Evolutionary conservation across 2,797 vertebrate species (phyloP).

Genomic region (Sebastes matsubarae): DNA sequence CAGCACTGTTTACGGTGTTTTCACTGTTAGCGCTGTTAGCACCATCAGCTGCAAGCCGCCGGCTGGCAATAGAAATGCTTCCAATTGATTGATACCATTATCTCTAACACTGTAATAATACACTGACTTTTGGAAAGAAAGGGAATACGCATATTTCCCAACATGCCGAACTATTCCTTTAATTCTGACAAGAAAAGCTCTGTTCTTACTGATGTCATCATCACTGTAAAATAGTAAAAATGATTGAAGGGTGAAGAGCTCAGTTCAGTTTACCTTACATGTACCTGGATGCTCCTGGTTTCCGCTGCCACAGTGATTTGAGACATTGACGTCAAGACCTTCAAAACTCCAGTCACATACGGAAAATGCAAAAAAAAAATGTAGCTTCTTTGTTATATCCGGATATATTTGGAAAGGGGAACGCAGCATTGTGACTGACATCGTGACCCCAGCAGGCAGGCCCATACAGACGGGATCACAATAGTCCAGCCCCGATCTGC

Average conservation of each 20-base stretch:
- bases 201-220: not conserved
- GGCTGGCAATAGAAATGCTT: too few species aligned
- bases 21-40: too few species aligned
- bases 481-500: conserved; percentile 38
- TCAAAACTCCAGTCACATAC: not conserved
- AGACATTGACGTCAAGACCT: not conserved
- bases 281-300: not conserved
- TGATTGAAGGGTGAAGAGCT: not conserved
- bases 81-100: too few species aligned
- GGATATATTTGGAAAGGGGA: not conserved
- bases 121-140: not conserved
- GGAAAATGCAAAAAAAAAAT: not conserved
- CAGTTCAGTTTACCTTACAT: not conserved
- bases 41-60: too few species aligned
- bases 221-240: not conserved
- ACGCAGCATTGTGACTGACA: conserved; percentile 9
- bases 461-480: conserved; percentile 46
- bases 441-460: conserved; percentile 26
- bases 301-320: not conserved
- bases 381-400: not conserved
- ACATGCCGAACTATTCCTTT: not conserved
- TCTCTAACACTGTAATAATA: too few species aligned
- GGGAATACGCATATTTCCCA: not conserved
- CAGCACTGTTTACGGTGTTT: too few species aligned
- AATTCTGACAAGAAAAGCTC: not conserved